Evolutionary conservation across 2,797 vertebrate species (phyloP), one percentile per base, ranked within the genome.

Genomic region (Microctenopoma steveboyesi): DNA sequence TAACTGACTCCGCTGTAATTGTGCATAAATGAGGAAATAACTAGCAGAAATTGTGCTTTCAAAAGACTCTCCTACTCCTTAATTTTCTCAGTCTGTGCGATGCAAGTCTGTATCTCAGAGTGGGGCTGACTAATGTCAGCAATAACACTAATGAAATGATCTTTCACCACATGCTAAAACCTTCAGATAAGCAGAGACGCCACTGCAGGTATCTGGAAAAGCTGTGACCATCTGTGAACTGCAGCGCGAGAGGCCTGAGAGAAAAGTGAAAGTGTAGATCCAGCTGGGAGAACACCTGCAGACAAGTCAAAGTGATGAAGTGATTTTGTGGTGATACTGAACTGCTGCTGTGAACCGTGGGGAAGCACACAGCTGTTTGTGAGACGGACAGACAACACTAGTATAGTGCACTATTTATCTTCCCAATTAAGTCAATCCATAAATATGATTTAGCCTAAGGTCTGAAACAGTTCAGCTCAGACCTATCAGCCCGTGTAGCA

Each of bases 201-300:
- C 37, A 16, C 2, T 37, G 48, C 3, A 40, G 59, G 28, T 47
- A 66, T 42, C 46, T 4, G n/a, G n/a, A 65, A 16, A 68, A 73
- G 16, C 49, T 42, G 58, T 13, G 45, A 22, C 53, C 56, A 43
- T 78, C 75, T 74, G 68, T 28, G 71, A 52, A 69, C 51, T 37
- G 27, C 22, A 47, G 69, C 52, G 27, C 28, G 46, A 16, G 2
- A 65, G 42, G 39, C 27, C 60, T 14, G 45, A 61, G 52, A 55
- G 33, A 72, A 63, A 74, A 73, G n/a, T 16, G 6, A 69, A 47
- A 72, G 39, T 28, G 25, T 37, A 60, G 69, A 66, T 74, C 54
- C 77, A 85, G 72, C 74, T 86, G 72, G 62, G 56, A 39, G 52
- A 63, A 84, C 85, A 87, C 81, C 87, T 85, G 74, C 72, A 75